phyloP scores from a whole-genome alignment of 2,888 invertebrate genomes.

The Dryomyza anilis region DNA sequence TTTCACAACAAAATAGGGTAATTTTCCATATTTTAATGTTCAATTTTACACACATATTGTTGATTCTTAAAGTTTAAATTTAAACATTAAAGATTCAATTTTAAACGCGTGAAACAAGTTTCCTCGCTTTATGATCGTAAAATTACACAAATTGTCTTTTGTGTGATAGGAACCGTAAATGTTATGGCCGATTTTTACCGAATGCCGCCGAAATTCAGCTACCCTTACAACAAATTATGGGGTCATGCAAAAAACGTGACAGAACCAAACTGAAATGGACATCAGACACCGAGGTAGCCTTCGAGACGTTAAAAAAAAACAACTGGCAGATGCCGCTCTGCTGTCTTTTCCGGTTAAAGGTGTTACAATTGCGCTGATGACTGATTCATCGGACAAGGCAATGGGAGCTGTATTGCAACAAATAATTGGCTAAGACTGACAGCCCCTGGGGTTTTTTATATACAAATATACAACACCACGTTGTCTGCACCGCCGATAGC shows the following conservation, averaged over 20 bases:
- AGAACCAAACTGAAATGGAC: constrained; percentile 28
- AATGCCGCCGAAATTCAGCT: constrained; percentile 21
- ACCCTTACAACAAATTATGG: constrained; percentile 23
- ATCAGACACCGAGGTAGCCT: constrained; percentile 22
- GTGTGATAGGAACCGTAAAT: constrained; percentile 36
- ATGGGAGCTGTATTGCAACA: constrained; percentile 32
- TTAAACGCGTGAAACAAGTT: too few relatives aligned
- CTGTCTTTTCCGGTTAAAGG: constrained; percentile 18
- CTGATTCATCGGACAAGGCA: constrained; percentile 31
- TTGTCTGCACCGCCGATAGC: constrained; percentile 27
- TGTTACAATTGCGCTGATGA: constrained; percentile 17
- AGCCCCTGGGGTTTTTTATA: constrained; percentile 36
- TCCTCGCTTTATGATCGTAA: too few relatives aligned
- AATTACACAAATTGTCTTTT: too few relatives aligned
- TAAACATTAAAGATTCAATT: too few relatives aligned
- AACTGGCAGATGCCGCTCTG: constrained; percentile 24
- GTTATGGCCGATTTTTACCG: constrained; percentile 27
- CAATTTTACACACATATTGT: too few relatives aligned
- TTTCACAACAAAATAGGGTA: too few relatives aligned
- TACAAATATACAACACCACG: constrained; percentile 46
- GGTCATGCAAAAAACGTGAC: constrained; percentile 15
- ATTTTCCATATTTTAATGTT: too few relatives aligned
- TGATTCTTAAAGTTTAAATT: too few relatives aligned
- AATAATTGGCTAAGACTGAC: constrained; percentile 13
- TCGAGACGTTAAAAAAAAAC: constrained; percentile 23